These are phyloP conservation scores for Falco biarmicus DNA, from an alignment of 2,797 vertebrate species.

Conservation along the genomic window DNA sequence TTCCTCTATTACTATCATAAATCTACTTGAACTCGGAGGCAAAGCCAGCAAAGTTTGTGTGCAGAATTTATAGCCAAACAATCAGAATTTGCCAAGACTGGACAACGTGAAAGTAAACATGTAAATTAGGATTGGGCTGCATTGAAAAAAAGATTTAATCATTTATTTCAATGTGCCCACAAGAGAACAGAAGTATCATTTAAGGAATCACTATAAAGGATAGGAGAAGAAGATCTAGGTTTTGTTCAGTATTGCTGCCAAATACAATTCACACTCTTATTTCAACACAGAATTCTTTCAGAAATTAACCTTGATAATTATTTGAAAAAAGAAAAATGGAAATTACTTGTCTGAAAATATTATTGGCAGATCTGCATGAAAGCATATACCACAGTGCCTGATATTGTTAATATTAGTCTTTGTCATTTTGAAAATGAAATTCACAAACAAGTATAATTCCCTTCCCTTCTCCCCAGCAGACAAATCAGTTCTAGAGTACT, in stretches of 20 bases:
- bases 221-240: not conserved
- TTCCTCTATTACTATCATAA: conserved; percentile 35
- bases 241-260: conserved; percentile 64
- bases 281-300: conserved; percentile 62
- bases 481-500: not conserved
- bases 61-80: conserved; percentile 48
- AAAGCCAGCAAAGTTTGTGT: conserved; percentile 30
- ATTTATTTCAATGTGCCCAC: conserved; percentile 58
- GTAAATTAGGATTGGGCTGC: conserved; percentile 49
- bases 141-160: conserved; percentile 48
- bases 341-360: conserved; percentile 2
- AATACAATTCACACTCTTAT: conserved; percentile 71
- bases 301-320: conserved; percentile 69
- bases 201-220: conserved; percentile 35
- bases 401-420: not conserved
- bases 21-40: conserved; percentile 21
- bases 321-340: conserved; percentile 40
- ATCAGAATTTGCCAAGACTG: conserved; percentile 22
- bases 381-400: not conserved
- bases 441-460: not conserved
- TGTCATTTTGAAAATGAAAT: conserved; percentile 49
- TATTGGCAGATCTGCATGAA: not conserved
- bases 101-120: conserved; percentile 56
- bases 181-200: conserved; percentile 49
- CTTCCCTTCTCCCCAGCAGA: not conserved